These are phyloP conservation scores for Malurus alboscapulatus DNA, from an alignment of 2,113 vertebrate species.

Conservation along the genomic window DNA sequence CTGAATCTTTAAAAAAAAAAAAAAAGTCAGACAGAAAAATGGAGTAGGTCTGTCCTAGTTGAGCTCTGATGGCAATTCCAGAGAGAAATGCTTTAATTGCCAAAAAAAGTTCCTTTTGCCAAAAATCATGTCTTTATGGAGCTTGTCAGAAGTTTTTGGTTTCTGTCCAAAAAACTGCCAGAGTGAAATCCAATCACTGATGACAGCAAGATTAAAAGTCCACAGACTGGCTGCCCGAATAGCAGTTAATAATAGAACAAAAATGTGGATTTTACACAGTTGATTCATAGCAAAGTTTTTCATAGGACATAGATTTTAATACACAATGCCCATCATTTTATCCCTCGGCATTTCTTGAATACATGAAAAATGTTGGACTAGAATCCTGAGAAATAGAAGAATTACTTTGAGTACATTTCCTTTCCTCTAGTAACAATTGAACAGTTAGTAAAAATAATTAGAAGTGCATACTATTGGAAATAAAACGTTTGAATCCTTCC, in stretches of 20 bases:
- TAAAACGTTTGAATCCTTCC: background rate
- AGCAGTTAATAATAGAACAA: conserved; percentile 24
- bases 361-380: background rate
- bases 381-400: background rate
- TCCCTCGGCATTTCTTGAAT: background rate
- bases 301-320: background rate
- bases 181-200: conserved; percentile 58
- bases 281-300: background rate
- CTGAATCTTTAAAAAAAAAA: conserved; percentile 9
- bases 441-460: background rate
- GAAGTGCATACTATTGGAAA: background rate
- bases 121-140: conserved; percentile 61
- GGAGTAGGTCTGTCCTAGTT: conserved; percentile 24
- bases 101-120: conserved; percentile 54
- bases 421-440: background rate
- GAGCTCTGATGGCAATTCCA: conserved; percentile 54
- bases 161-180: conserved; percentile 71
- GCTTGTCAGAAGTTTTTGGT: conserved; percentile 58
- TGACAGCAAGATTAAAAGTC: conserved; percentile 62
- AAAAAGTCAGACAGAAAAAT: conserved; percentile 49
- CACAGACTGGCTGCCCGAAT: conserved; percentile 29
- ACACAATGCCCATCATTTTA: background rate
- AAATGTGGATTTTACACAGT: conserved; percentile 11
- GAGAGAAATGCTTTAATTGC: conserved; percentile 71
- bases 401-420: background rate